Base-by-base conservation (phyloP, 2,888 invertebrate species). In the Chirona hameri region DNA sequence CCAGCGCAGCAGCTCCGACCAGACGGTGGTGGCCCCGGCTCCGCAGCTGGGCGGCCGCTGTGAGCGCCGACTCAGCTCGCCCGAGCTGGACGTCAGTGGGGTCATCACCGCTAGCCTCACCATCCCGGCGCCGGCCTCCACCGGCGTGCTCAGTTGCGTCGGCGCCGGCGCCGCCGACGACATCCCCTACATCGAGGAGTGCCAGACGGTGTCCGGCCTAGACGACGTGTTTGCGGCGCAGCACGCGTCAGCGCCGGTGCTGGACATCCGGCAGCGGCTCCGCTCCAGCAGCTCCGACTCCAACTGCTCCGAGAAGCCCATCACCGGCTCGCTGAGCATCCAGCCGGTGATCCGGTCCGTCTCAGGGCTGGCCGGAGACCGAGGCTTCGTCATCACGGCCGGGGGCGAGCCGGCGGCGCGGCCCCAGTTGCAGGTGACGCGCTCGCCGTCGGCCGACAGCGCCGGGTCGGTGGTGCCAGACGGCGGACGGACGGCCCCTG, bases 61-160 rank as follows among this genome's bases (percentile, higher is more conserved):
- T 85, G 72, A 83, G 72, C 83, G 87, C 48, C 84, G 87, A 31
- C 85, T 86, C 81, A 86, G 86, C 55, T 86, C 86, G 31, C 87
- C 87, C 0, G 86, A 86, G 27, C 84, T 86, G 29, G 85, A 85
- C 60, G 81, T 79, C 31, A 82, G 82, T 60, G 84, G 91, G 85
- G 91, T 93, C 83, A 93, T 95, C 86, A 94, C 93, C 0, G 95
- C 94, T 0, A 94, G 93, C 85, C 90, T 95, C 65, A 94, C 93
- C 86, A 94, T 95, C 89, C 94, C 94, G 12, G 91, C 91, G 85
- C 84, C 84, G 86, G 85, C 86, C 82, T 65, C 80, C 18, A 83
- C 83, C 55, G 82, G 81, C 85, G 89, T 90, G 80, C 89, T 92
- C 80, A 29, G 55, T 21, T 39, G 9, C 24, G 15, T 27, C 69